These are phyloP conservation scores for Columba guinea DNA, from an alignment of 2,797 vertebrate species.

Conservation along the genomic window DNA sequence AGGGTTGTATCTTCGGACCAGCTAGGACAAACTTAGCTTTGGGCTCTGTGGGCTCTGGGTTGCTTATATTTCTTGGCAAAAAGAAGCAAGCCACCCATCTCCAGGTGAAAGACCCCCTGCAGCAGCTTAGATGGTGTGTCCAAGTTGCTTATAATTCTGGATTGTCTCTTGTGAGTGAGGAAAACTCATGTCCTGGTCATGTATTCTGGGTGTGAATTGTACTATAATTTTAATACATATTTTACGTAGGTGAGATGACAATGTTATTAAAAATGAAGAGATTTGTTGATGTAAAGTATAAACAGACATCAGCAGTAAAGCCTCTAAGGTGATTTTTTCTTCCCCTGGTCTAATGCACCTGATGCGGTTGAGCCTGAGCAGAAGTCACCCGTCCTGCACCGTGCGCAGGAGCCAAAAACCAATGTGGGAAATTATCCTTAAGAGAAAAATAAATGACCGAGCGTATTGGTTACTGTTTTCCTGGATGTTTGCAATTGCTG, in stretches of 20 bases:
- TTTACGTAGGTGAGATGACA: slow-evolving; percentile 36
- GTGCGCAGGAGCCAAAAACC: not conserved
- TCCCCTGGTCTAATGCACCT: not conserved
- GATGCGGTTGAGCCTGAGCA: not conserved
- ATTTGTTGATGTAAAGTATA: not conserved
- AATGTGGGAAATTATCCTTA: not conserved
- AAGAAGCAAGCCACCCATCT: not conserved
- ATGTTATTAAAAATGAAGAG: not conserved
- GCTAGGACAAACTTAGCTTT: not conserved
- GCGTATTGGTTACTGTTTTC: not conserved
- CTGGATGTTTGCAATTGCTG: not conserved
- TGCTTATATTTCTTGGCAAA: not conserved
- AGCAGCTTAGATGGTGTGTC: not conserved
- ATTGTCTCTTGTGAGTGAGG: not conserved
- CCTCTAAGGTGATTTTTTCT: not conserved
- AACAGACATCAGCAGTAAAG: not conserved
- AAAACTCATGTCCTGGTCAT: rapidly evolving
- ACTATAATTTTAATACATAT: not conserved
- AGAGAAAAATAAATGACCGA: not conserved
- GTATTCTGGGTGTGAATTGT: not conserved
- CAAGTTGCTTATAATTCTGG: not conserved
- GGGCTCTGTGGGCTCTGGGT: not conserved
- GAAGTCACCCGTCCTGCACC: not conserved
- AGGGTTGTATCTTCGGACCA: not conserved
- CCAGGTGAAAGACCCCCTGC: not conserved